These are phyloP conservation scores for Drosophila arizonae DNA, from an alignment of 1,140 invertebrate species.

Conservation along the genomic window DNA sequence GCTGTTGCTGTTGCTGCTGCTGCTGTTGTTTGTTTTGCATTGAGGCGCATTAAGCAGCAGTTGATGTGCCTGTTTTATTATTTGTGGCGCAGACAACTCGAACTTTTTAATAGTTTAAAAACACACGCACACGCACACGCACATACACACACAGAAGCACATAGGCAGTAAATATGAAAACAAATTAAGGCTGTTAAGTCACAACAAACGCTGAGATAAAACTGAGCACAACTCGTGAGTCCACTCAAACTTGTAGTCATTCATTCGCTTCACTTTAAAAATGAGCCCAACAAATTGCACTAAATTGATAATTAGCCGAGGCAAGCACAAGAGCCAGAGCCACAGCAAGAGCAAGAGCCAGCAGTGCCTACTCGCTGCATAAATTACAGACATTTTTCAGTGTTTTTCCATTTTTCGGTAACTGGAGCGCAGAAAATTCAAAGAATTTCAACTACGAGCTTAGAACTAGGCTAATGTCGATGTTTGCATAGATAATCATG, in stretches of 20 bases:
- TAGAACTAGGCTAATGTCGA: constrained; percentile 14
- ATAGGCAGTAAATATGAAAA: constrained; percentile 44
- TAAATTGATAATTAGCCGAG: constrained; percentile 75
- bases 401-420: neutral
- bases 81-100: constrained; percentile 58
- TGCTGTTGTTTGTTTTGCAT: constrained; percentile 61
- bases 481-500: constrained; percentile 14
- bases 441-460: neutral
- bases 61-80: constrained; percentile 54
- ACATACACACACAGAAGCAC: constrained; percentile 12
- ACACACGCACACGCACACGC: constrained; percentile 35
- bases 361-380: constrained; percentile 2
- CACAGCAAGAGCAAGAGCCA: constrained; percentile 16
- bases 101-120: constrained; percentile 79
- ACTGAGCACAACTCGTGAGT: constrained; percentile 26
- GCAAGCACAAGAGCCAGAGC: constrained; percentile 15
- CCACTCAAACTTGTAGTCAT: constrained; percentile 38
- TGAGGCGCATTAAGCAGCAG: constrained; percentile 67
- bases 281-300: constrained; percentile 65
- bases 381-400: constrained; percentile 4
- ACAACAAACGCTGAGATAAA: constrained; percentile 51
- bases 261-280: constrained; percentile 26
- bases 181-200: constrained; percentile 68
- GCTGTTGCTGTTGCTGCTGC: neutral
- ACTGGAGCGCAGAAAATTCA: constrained; percentile 16